phyloP scores from a whole-genome alignment of 2,888 invertebrate genomes.

The Peribatodes rhomboidaria region DNA sequence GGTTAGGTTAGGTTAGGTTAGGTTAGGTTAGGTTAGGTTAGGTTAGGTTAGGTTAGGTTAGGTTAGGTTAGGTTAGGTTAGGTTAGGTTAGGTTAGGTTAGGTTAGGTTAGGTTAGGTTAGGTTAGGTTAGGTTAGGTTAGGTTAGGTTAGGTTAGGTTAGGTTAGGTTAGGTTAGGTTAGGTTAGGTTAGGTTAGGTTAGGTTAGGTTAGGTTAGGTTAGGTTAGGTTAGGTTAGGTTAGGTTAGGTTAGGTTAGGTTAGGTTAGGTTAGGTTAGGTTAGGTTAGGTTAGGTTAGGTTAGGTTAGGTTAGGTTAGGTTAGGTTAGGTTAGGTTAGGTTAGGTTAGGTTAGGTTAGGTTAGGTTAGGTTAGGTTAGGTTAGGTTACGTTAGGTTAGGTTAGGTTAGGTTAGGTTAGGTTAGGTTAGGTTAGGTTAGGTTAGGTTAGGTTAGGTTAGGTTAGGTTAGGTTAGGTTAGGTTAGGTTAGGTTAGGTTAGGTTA shows the following conservation, averaged over 20 bases:
- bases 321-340: conserved; percentile 44
- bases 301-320: conserved; percentile 43
- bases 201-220: conserved; percentile 43
- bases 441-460: too few relatives aligned
- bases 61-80: conserved; percentile 39
- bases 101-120: conserved; percentile 15
- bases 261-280: conserved; percentile 43
- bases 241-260: conserved; percentile 45
- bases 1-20: conserved; percentile 38
- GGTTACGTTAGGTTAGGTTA: too few relatives aligned
- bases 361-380: too few relatives aligned
- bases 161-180: conserved; percentile 26
- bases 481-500: too few relatives aligned
- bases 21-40: conserved; percentile 41
- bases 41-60: conserved; percentile 39
- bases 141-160: neutral
- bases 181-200: conserved; percentile 43
- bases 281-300: conserved; percentile 33
- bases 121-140: neutral
- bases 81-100: conserved; percentile 43
- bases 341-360: conserved; percentile 10
- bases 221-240: conserved; percentile 36
- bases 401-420: too few relatives aligned
- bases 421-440: too few relatives aligned
- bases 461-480: too few relatives aligned